Evolutionary conservation across 2,113 vertebrate genomes (phyloP), one percentile per base, ranked within the genome.

Genomic region (Poeciliopsis turrubarensis): DNA sequence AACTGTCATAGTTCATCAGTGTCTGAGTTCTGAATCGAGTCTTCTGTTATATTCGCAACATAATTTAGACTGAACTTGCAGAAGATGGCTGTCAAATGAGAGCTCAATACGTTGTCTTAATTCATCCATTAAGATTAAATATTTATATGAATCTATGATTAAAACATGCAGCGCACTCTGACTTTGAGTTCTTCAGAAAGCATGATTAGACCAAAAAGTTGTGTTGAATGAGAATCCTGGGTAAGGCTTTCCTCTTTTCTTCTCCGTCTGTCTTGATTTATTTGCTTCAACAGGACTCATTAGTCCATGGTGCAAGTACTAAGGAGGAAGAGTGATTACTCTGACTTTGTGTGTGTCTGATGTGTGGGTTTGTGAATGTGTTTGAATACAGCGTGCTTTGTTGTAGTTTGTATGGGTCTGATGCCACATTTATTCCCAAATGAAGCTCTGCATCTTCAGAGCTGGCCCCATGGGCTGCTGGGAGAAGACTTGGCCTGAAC

Each of bases 271-370:
- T 57, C 74, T 22, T 65, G 66, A 83, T 78, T 68, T 74, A 68
- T 84, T 81, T 77, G 67, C 74, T 60, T 85, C 78, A 86, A 65
- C 79, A 81, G 63, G 84, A 89, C 81, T 89, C 85, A 80, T 41
- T 78, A 80, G 78, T 86, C 71, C 34, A 77, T 84, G 82, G 85
- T 90, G 82, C 73, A 79, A 87, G 82, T 77, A 75, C 81, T 77
- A 72, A 73, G 85, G 77, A 75, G 82, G 86, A 83, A 76, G 65
- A 70, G 79, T 79, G 85, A 86, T 79, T 83, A 87, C 72, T 87
- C 75, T 80, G 68, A 44, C 61, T 32, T 6, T 62, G 62, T 77
- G 47, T 68, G 67, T 34, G 25, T 64, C 19, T 51, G 26, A 47
- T 84, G 29, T 62, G 77, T 64, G 57, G 37, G 54, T 54, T 0